Percentiles rank a stretch among this genome's conserved stretches.
Evolutionary conservation across 1,140 invertebrate species (phyloP).

Genomic region (Meloidogyne chitwoodi): DNA sequence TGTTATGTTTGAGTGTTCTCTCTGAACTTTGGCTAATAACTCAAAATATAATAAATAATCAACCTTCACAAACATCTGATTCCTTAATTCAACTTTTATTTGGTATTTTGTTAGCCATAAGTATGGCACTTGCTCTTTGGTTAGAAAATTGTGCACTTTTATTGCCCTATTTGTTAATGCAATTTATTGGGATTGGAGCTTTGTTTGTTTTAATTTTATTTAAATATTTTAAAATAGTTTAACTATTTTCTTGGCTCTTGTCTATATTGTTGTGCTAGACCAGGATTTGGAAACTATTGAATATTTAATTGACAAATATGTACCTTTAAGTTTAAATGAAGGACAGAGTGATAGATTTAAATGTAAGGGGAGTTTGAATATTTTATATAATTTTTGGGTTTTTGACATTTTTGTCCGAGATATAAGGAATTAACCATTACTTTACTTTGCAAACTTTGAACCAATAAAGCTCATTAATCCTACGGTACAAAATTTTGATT

Average conservation of each 20-base stretch:
- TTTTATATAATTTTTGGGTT: neutral
- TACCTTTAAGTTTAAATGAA: neutral
- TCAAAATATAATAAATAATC: slow-evolving; percentile 22
- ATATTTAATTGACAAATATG: slow-evolving; percentile 25
- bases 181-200: slow-evolving; percentile 6
- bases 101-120: slow-evolving; percentile 26
- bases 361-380: neutral
- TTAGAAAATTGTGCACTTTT: slow-evolving; percentile 38
- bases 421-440: too few species aligned
- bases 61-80: neutral
- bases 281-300: slow-evolving; percentile 28
- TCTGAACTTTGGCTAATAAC: slow-evolving; percentile 41
- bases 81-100: slow-evolving; percentile 35
- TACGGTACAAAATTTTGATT: too few species aligned
- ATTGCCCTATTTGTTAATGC: slow-evolving; percentile 39
- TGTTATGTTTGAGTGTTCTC: slow-evolving; percentile 40
- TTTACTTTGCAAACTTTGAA: too few species aligned
- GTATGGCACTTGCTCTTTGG: slow-evolving; percentile 41
- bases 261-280: slow-evolving; percentile 24
- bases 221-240: neutral
- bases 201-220: neutral
- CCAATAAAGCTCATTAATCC: too few species aligned
- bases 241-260: slow-evolving; percentile 39
- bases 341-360: neutral
- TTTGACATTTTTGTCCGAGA: neutral